phyloP scores from a whole-genome alignment of 2,113 vertebrate species.

The Saimiri boliviensis region DNA sequence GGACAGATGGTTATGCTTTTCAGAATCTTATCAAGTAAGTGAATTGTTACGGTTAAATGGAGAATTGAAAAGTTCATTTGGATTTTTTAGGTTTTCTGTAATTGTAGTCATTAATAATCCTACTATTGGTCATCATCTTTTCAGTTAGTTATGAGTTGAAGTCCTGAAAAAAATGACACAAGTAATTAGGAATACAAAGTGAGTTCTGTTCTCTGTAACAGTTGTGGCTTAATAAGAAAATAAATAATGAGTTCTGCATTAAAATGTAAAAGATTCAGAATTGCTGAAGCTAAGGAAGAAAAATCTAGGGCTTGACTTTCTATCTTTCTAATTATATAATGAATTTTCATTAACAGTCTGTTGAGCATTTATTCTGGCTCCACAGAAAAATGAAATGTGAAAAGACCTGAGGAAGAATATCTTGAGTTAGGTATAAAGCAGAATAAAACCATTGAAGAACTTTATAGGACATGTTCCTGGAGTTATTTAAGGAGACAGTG shows the following conservation, averaged over 20 bases:
- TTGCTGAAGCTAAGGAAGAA: constrained; percentile 1
- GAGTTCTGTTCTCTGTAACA: too few species aligned
- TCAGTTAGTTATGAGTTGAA: constrained; percentile 18
- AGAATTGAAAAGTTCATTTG: constrained; percentile 10
- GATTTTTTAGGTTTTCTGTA: background rate
- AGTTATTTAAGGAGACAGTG: background rate
- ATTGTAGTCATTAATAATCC: constrained; percentile 4
- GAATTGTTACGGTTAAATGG: background rate
- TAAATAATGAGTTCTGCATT: background rate
- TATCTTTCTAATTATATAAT: background rate
- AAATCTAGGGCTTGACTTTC: background rate
- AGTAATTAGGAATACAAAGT: background rate
- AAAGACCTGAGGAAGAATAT: background rate
- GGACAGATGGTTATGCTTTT: constrained; percentile 99
- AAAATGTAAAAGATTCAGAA: constrained; percentile 1
- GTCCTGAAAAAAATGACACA: background rate
- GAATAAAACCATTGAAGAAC: background rate
- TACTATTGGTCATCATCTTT: background rate
- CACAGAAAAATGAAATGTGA: background rate
- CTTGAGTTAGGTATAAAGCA: background rate
- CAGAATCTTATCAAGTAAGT: constrained; percentile 99
- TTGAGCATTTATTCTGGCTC: background rate
- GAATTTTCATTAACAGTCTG: background rate
- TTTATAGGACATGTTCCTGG: background rate
- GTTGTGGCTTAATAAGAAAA: too few species aligned